phyloP scores from a whole-genome alignment of 1,140 invertebrate species.

The Brachionus calyciflorus region DNA sequence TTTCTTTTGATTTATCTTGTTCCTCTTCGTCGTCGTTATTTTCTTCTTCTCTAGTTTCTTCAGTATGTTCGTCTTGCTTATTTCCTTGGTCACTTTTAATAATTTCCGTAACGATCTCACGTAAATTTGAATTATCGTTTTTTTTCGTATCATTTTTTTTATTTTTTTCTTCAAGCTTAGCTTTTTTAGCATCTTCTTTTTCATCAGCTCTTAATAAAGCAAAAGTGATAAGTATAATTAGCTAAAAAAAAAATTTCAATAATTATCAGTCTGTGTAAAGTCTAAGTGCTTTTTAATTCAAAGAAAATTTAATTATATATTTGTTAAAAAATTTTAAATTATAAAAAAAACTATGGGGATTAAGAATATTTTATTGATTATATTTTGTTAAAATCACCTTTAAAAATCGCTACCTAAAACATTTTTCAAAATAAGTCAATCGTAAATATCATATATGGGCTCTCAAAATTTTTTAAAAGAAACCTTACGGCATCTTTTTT shows the following conservation, averaged over 20 bases:
- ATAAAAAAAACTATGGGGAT: not conserved
- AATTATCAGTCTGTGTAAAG: not conserved
- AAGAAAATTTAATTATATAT: not conserved
- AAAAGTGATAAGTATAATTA: too few species aligned
- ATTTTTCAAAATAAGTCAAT: too few species aligned
- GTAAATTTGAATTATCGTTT: not conserved
- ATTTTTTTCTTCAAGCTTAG: not conserved
- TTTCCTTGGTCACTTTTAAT: conserved; percentile 25
- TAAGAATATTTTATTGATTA: too few species aligned
- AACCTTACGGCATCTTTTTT: too few species aligned
- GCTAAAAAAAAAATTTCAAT: not conserved
- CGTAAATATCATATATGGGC: too few species aligned
- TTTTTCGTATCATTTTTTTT: conserved; percentile 12
- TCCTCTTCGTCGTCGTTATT: not conserved
- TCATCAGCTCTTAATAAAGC: conserved; percentile 35
- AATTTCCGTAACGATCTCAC: not conserved
- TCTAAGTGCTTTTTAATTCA: not conserved
- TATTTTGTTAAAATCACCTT: too few species aligned
- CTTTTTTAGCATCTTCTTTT: conserved; percentile 36
- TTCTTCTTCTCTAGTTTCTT: conserved; percentile 29
- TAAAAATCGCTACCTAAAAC: too few species aligned
- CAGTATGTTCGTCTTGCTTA: conserved; percentile 12
- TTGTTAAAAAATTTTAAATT: not conserved
- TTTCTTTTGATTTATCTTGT: not conserved
- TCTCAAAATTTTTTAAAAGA: too few species aligned